phyloP scores from a whole-genome alignment of 2,113 vertebrate genomes.

The Corythoichthys haematopterus region DNA sequence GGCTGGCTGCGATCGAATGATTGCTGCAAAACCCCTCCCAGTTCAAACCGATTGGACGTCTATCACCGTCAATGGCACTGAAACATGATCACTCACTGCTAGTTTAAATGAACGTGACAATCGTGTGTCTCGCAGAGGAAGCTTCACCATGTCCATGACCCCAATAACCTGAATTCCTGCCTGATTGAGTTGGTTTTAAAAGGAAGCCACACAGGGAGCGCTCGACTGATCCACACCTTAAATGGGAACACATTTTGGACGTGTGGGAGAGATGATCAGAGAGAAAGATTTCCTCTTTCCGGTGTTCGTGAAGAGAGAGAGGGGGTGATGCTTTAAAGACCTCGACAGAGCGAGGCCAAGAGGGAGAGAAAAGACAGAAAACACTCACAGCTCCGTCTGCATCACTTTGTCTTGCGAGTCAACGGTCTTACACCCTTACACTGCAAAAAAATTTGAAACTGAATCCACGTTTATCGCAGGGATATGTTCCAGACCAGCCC shows the following conservation, averaged over 20 bases:
- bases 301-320: slow-evolving; percentile 40
- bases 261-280: slow-evolving; percentile 48
- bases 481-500: too few relatives aligned
- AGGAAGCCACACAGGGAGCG: slow-evolving; percentile 63
- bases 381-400: not conserved
- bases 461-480: too few relatives aligned
- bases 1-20: too few relatives aligned
- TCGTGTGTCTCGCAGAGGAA: slow-evolving; percentile 41
- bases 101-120: slow-evolving; percentile 26
- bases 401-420: not conserved
- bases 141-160: slow-evolving; percentile 53
- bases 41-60: too few relatives aligned
- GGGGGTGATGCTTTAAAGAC: slow-evolving; percentile 18
- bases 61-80: too few relatives aligned
- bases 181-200: slow-evolving; percentile 69
- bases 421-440: slow-evolving; percentile 6
- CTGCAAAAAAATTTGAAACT: not conserved
- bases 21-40: too few relatives aligned
- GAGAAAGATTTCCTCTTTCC: slow-evolving; percentile 60
- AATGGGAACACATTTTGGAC: slow-evolving; percentile 67
- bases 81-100: too few relatives aligned
- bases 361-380: slow-evolving; percentile 10
- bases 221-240: slow-evolving; percentile 65
- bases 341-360: slow-evolving; percentile 11
- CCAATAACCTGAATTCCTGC: slow-evolving; percentile 66